Conservation (phyloP, 2,113 vertebrate genomes). For the Eulemur macaco region DNA sequence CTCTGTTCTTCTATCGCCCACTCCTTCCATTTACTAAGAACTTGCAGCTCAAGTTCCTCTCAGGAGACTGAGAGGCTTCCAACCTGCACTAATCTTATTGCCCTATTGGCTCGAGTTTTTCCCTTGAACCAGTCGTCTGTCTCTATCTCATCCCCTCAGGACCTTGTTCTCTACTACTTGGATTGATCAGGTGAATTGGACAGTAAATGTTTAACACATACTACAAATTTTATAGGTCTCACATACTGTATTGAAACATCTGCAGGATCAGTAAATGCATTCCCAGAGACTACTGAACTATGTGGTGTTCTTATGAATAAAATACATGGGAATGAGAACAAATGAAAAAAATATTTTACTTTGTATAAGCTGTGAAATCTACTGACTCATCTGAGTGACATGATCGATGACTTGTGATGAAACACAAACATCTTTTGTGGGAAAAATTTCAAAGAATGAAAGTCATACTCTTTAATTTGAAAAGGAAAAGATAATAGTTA, state of each 20-base stretch:
- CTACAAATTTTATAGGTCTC: neutral
- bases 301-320: neutral
- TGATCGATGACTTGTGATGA: neutral
- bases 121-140: neutral
- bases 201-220: neutral
- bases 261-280: neutral
- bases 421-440: neutral
- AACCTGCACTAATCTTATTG: neutral
- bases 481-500: slow-evolving; percentile 33
- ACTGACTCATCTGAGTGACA: neutral
- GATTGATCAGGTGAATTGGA: neutral
- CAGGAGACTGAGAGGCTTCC: neutral
- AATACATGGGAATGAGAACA: neutral
- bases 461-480: slow-evolving; percentile 27
- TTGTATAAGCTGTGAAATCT: neutral
- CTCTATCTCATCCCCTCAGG: neutral
- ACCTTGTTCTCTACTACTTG: neutral
- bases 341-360: neutral
- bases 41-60: neutral
- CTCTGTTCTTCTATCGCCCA: neutral
- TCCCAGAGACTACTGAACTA: neutral
- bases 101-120: neutral
- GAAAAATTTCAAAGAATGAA: slow-evolving; percentile 51
- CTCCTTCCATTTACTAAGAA: neutral
- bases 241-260: neutral